Conservation (phyloP, 1,140 invertebrate genomes). For the Plectrocnemia conspersa region DNA sequence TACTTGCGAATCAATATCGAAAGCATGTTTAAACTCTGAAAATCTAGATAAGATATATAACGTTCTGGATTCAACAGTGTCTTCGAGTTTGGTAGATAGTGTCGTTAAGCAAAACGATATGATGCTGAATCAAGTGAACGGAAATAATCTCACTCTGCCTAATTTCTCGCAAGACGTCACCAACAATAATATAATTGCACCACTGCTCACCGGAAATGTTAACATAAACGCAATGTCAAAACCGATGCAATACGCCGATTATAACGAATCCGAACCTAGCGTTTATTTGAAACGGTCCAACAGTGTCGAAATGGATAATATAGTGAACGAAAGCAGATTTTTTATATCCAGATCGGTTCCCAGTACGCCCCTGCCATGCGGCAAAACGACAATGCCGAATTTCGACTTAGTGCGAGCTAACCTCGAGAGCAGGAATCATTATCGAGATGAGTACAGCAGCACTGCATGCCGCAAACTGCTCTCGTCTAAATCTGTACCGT, state of each 20-base stretch:
- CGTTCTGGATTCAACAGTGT: constrained; percentile 41
- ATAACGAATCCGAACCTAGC: too few relatives aligned
- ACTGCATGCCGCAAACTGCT: constrained; percentile 32
- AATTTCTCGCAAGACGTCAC: constrained; percentile 11
- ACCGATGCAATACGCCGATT: constrained; percentile 21
- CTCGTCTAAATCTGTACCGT: constrained; percentile 61
- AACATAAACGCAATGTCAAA: background rate
- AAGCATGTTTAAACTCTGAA: constrained; percentile 49
- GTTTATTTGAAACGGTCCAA: constrained; percentile 41
- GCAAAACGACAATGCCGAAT: constrained; percentile 41
- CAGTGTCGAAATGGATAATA: constrained; percentile 46
- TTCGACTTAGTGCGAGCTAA: constrained; percentile 39
- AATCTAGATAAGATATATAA: constrained; percentile 51
- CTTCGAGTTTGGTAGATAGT: background rate
- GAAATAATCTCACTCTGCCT: background rate
- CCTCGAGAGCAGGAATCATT: background rate
- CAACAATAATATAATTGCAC: background rate
- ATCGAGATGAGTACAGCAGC: constrained; percentile 10
- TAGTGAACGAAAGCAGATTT: constrained; percentile 44
- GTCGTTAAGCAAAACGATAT: constrained; percentile 16
- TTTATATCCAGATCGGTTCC: constrained; percentile 58
- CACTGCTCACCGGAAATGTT: background rate
- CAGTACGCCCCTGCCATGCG: constrained; percentile 56
- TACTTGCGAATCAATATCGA: constrained; percentile 48
- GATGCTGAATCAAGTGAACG: constrained; percentile 3